Percentiles rank a stretch among this genome's conserved stretches.
Evolutionary conservation across 2,113 vertebrate genomes (phyloP).

Genomic region (Coreoperca whiteheadi): DNA sequence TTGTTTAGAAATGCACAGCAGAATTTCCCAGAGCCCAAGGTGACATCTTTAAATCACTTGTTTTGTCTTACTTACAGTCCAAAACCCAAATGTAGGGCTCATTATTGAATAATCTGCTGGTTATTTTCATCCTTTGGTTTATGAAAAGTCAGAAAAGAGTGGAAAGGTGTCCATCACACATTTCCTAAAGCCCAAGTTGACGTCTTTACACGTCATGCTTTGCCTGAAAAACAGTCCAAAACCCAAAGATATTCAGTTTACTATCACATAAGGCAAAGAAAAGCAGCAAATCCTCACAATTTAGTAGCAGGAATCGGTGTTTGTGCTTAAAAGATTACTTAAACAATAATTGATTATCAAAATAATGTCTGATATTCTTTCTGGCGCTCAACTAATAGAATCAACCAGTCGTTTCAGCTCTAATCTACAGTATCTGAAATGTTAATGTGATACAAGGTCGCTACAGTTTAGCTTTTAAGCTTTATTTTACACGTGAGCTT

Average conservation of each 20-base stretch:
- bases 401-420: neutral
- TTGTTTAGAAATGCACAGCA: neutral
- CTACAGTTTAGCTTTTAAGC: neutral
- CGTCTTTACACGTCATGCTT: neutral
- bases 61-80: neutral
- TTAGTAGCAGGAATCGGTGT: neutral
- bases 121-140: neutral
- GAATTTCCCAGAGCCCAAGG: neutral
- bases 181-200: neutral
- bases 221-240: neutral
- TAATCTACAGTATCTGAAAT: conserved; percentile 20
- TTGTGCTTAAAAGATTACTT: neutral
- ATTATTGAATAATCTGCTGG: neutral
- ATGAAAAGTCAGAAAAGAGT: neutral
- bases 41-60: neutral
- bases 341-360: neutral
- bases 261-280: neutral
- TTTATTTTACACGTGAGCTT: conserved; percentile 13
- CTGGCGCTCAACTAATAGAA: neutral
- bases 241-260: neutral
- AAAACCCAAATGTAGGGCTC: neutral
- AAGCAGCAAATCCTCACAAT: neutral
- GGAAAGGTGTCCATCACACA: neutral
- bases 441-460: neutral
- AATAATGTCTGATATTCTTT: neutral